phyloP scores from a whole-genome alignment of 2,888 invertebrate species.

The Anoplius nigerrimus region DNA sequence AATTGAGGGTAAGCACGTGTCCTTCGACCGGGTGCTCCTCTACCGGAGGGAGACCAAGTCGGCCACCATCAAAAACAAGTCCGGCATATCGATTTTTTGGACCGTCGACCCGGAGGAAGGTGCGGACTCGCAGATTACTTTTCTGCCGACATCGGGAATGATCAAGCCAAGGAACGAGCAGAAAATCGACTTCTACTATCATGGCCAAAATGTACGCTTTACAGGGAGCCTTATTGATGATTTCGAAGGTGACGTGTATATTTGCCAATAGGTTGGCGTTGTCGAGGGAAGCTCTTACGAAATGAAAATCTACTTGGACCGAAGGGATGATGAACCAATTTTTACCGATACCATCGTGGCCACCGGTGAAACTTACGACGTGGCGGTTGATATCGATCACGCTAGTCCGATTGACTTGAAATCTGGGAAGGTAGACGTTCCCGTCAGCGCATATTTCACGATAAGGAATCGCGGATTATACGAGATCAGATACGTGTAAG shows the following conservation, averaged over 20 bases:
- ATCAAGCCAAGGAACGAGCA: constrained; percentile 43
- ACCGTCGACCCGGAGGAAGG: constrained; percentile 75
- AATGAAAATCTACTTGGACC: constrained; percentile 72
- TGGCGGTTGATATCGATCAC: constrained; percentile 77
- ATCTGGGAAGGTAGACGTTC: constrained; percentile 78
- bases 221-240: no score
- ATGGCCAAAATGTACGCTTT: constrained; percentile 48
- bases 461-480: constrained; percentile 79
- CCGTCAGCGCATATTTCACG: constrained; percentile 75
- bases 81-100: constrained; percentile 78
- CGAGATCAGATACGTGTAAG: constrained; percentile 78
- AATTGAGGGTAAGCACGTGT: constrained; percentile 70
- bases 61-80: constrained; percentile 78
- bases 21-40: constrained; percentile 78
- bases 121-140: constrained; percentile 65
- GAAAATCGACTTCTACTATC: constrained; percentile 55
- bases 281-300: constrained; percentile 27
- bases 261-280: constrained; percentile 16
- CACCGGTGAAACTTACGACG: constrained; percentile 80
- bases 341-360: constrained; percentile 74
- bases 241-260: not conserved
- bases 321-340: constrained; percentile 75
- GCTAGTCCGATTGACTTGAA: constrained; percentile 78
- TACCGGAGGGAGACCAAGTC: constrained; percentile 76
- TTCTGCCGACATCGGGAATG: constrained; percentile 43